phyloP scores from a whole-genome alignment of 2,113 vertebrate genomes.

The Hippocampus mohnikei region DNA sequence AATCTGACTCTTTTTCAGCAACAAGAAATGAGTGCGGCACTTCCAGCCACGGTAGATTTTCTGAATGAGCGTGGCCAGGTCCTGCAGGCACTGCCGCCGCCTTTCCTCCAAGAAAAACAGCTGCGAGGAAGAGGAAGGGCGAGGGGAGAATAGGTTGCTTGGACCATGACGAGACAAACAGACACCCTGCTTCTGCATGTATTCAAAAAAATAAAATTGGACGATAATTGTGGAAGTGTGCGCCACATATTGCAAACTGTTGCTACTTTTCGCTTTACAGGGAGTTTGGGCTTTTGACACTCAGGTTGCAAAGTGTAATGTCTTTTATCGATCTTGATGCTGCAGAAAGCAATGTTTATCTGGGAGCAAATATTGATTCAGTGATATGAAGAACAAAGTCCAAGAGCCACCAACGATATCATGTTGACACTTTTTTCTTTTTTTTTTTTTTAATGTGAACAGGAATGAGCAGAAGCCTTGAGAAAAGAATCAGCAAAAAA shows the following conservation, averaged over 20 bases:
- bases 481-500: too few species aligned
- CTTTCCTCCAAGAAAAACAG: slow-evolving; percentile 91
- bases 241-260: too few species aligned
- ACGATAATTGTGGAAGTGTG: too few species aligned
- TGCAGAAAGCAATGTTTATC: not conserved
- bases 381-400: slow-evolving; percentile 26
- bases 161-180: not conserved
- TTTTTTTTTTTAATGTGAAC: not conserved
- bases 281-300: not conserved
- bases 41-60: slow-evolving; percentile 98
- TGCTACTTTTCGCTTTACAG: too few species aligned
- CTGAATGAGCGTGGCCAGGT: slow-evolving; percentile 90
- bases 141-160: not conserved
- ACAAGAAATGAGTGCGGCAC: slow-evolving; percentile 83
- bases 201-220: too few species aligned
- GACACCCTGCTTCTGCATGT: too few species aligned
- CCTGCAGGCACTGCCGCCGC: slow-evolving; percentile 84
- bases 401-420: not conserved
- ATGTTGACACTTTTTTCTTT: not conserved
- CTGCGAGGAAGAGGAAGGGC: slow-evolving; percentile 52
- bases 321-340: not conserved
- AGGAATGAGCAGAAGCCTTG: not conserved
- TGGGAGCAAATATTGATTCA: slow-evolving; percentile 16
- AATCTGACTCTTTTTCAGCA: slow-evolving; percentile 89
- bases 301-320: not conserved